These are phyloP conservation scores for Virgularia gustaviana DNA, from an alignment of 92 coral and sea anemone species.

Conservation along the genomic window DNA sequence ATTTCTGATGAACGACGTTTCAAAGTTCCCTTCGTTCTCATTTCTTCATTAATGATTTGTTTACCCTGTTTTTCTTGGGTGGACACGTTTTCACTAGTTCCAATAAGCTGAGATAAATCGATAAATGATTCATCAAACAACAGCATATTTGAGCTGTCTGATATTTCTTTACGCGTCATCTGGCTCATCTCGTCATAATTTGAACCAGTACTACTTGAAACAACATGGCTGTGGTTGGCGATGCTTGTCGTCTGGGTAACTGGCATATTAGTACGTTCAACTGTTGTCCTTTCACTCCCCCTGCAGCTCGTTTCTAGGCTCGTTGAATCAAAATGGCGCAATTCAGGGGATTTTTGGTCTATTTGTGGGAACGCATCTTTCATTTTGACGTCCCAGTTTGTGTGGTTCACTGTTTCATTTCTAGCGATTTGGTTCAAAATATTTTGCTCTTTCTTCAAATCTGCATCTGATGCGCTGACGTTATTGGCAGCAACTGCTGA, in stretches of 20 bases:
- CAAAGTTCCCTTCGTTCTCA: background rate
- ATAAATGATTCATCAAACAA: conserved; percentile 66
- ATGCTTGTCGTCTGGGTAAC: no score
- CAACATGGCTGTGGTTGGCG: background rate
- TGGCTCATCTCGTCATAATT: background rate
- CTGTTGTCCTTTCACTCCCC: no score
- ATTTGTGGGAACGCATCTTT: no score
- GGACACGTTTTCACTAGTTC: background rate
- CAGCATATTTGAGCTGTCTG: conserved; percentile 70
- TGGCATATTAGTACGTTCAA: no score
- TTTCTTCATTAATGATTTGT: background rate
- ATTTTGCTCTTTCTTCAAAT: no score
- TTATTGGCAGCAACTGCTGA: no score
- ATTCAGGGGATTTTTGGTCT: background rate
- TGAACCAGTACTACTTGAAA: background rate
- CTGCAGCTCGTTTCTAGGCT: no score
- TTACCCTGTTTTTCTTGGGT: background rate
- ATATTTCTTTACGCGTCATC: conserved; percentile 21
- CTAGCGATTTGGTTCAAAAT: no score
- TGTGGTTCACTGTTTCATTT: no score
- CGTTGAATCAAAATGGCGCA: no score
- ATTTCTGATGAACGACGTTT: conserved; percentile 24
- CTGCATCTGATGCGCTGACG: no score
- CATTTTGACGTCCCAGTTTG: no score
- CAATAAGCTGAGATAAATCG: conserved; percentile 37